Base-by-base conservation (phyloP, 2,888 invertebrate species). In the Notodonta ziczac region DNA sequence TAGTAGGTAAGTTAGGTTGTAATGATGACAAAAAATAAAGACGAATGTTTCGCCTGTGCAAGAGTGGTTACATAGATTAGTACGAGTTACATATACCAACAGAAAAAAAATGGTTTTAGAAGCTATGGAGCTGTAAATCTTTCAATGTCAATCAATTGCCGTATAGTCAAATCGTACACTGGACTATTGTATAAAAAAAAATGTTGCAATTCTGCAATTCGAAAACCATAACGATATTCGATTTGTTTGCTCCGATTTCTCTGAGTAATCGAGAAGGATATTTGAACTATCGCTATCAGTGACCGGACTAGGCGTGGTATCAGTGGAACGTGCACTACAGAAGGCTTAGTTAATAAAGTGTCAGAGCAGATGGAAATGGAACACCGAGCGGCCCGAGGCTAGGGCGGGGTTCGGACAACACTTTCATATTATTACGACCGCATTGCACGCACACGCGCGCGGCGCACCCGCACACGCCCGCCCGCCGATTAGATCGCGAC, bases 321-420 rank as follows among this genome's bases (percentile, higher is more conserved):
- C 70, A 59, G 65, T 72, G 70, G 69, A 69, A 68, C 69, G 67
- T 74, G 77, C 83, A 80, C 81, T 76, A 89, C 88, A 88, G 89
- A 89, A 92, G 89, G 88, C 88, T 89, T 87, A 24, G 24, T 24
- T 24, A 89, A 90, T 92, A 91, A 91, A 91, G 85, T 90, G 91
- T 85, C 85, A 81, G 87, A 91, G 90, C 90, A 90, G 92, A 93
- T 93, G 91, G 91, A 92, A 93, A 91, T 93, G 88, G 92, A 91
- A 84, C 92, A 87, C 82, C 79, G 82, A 83, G 86, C 85, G 74
- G 88, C 91, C 87, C 87, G 90, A 90, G 92, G 93, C 91, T 89
- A 89, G 92, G 93, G 93, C 93, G 93, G 92, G 92, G 91, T 86
- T 84, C 89, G 86, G 80, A 90, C 90, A 91, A 91, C 93, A 93